These are phyloP conservation scores for Drosophila robusta DNA, from an alignment of 2,888 invertebrate species.

Conservation along the genomic window DNA sequence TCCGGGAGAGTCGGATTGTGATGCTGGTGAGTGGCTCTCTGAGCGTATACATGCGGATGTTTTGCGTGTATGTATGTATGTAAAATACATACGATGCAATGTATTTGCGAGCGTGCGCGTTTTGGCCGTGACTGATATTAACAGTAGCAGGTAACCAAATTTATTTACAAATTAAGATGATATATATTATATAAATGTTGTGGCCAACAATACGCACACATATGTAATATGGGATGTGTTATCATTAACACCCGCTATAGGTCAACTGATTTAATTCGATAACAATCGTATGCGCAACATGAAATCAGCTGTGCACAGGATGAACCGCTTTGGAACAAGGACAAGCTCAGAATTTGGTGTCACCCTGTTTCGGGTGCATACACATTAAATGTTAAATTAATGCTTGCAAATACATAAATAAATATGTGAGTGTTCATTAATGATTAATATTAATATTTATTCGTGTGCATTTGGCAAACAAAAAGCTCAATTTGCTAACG, in stretches of 20 bases:
- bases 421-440: slow-evolving; percentile 21
- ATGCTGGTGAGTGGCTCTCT: slow-evolving; percentile 14
- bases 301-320: slow-evolving; percentile 43
- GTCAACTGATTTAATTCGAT: slow-evolving; percentile 37
- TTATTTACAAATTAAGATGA: slow-evolving; percentile 34
- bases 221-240: slow-evolving; percentile 4
- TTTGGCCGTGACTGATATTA: slow-evolving; percentile 60
- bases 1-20: slow-evolving; percentile 11
- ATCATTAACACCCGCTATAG: slow-evolving; percentile 24
- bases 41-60: slow-evolving; percentile 5
- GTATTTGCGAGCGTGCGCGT: slow-evolving; percentile 31
- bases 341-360: slow-evolving; percentile 18
- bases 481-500: slow-evolving; percentile 36
- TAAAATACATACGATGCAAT: too few relatives aligned
- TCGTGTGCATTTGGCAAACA: slow-evolving; percentile 38
- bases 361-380: slow-evolving; percentile 35
- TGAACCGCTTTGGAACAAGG: slow-evolving; percentile 34
- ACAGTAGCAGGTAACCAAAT: slow-evolving; percentile 31
- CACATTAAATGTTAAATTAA: slow-evolving; percentile 7
- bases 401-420: slow-evolving; percentile 10
- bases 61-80: too few relatives aligned
- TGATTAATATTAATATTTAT: slow-evolving; percentile 19
- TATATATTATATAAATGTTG: slow-evolving; percentile 36
- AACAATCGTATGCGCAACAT: slow-evolving; percentile 32
- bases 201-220: neutral